Conservation (phyloP, 2,797 vertebrate genomes). For the Kryptolebias ocellatus region DNA sequence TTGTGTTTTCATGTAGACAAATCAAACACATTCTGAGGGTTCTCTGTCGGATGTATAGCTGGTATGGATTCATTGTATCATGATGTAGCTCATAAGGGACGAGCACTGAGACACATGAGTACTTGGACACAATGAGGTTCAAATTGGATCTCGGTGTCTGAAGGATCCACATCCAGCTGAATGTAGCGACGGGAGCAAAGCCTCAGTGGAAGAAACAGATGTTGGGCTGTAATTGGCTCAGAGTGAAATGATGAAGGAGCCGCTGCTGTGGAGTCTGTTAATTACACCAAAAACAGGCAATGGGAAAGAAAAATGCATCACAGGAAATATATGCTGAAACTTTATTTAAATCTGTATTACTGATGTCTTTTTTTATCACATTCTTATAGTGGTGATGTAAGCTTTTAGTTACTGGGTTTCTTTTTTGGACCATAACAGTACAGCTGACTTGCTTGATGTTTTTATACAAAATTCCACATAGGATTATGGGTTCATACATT, state of each 20-base stretch:
- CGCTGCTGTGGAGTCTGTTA: constrained; percentile 16
- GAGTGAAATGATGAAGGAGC: constrained; percentile 48
- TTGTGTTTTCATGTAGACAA: constrained; percentile 46
- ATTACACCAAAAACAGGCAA: constrained; percentile 10
- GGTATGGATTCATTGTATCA: constrained; percentile 48
- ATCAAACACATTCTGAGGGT: constrained; percentile 45
- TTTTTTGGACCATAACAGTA: constrained; percentile 36
- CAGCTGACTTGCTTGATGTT: constrained; percentile 51
- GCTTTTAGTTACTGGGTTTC: constrained; percentile 26
- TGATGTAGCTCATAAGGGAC: constrained; percentile 33
- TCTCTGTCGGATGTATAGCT: constrained; percentile 61
- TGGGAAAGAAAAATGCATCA: background rate
- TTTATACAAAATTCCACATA: constrained; percentile 55
- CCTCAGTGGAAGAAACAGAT: constrained; percentile 55
- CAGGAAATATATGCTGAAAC: background rate
- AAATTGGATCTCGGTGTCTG: constrained; percentile 27
- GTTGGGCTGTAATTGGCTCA: constrained; percentile 48
- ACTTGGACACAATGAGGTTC: constrained; percentile 38
- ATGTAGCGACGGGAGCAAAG: constrained; percentile 24
- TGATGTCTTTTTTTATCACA: background rate
- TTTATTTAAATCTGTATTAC: background rate
- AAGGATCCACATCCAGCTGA: constrained; percentile 28
- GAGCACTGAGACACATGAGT: constrained; percentile 25
- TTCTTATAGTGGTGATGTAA: background rate
- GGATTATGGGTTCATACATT: constrained; percentile 54